Conservation (phyloP, 2,888 invertebrate genomes). For the Apamea crenata region DNA sequence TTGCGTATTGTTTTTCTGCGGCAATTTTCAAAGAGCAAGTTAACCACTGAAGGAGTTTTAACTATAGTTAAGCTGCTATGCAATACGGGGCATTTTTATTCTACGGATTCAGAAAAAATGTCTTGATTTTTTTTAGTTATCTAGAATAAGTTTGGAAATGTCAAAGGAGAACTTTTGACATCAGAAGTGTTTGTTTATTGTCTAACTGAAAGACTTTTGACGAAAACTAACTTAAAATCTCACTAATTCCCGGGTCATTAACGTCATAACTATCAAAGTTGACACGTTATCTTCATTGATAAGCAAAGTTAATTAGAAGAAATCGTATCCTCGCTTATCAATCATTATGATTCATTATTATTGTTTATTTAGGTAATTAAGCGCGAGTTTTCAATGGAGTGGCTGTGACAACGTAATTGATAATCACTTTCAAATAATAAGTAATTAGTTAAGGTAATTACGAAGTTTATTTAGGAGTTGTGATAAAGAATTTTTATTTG, state of each 20-base stretch:
- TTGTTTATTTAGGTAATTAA: conserved; percentile 57
- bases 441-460: conserved; percentile 47
- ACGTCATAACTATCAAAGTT: conserved; percentile 31
- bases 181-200: neutral
- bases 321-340: conserved; percentile 50
- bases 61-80: neutral
- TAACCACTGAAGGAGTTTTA: neutral
- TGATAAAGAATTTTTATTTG: conserved; percentile 40
- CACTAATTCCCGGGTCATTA: conserved; percentile 1
- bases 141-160: neutral
- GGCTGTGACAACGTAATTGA: conserved; percentile 46
- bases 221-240: neutral
- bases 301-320: conserved; percentile 40
- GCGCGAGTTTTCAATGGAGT: conserved; percentile 29
- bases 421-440: conserved; percentile 55
- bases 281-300: conserved; percentile 38
- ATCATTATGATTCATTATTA: conserved; percentile 59
- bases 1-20: neutral
- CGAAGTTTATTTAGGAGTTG: conserved; percentile 32
- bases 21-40: neutral
- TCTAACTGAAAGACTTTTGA: neutral
- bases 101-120: neutral
- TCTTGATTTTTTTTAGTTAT: neutral
- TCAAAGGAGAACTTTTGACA: neutral
- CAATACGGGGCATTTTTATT: neutral